Conservation (phyloP, 2,888 invertebrate species). For the Polymixis flavicincta region DNA sequence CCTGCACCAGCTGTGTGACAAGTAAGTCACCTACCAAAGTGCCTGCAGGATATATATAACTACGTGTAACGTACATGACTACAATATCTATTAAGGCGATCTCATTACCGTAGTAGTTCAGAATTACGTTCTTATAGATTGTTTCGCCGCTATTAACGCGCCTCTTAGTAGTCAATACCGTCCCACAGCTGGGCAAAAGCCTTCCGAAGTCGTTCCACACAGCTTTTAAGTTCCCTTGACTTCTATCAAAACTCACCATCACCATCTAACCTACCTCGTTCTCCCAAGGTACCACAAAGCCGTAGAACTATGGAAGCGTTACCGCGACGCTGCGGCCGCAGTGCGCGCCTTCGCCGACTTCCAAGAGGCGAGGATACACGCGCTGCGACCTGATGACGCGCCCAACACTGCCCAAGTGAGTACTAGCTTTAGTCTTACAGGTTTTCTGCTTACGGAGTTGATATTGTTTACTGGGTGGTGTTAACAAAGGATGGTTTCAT, state of each 20-base stretch:
- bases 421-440: slow-evolving; percentile 41
- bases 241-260: background rate
- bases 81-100: background rate
- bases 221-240: background rate
- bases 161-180: background rate
- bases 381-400: slow-evolving; percentile 93
- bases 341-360: slow-evolving; percentile 94
- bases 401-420: slow-evolving; percentile 93
- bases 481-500: background rate
- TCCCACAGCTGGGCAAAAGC: too few species aligned
- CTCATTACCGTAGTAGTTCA: too few species aligned
- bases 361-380: slow-evolving; percentile 93
- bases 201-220: too few species aligned
- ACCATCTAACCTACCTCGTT: background rate
- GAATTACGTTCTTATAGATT: background rate
- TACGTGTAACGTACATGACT: background rate
- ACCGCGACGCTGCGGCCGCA: slow-evolving; percentile 94
- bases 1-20: slow-evolving; percentile 93
- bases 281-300: slow-evolving; percentile 93
- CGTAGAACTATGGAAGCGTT: slow-evolving; percentile 95
- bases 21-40: slow-evolving; percentile 74
- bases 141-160: background rate
- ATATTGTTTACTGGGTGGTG: slow-evolving; percentile 6
- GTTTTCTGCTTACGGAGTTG: background rate
- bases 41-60: background rate